These are phyloP conservation scores for Iphiclides podalirius DNA, from an alignment of 2,888 invertebrate species.

Conservation along the genomic window DNA sequence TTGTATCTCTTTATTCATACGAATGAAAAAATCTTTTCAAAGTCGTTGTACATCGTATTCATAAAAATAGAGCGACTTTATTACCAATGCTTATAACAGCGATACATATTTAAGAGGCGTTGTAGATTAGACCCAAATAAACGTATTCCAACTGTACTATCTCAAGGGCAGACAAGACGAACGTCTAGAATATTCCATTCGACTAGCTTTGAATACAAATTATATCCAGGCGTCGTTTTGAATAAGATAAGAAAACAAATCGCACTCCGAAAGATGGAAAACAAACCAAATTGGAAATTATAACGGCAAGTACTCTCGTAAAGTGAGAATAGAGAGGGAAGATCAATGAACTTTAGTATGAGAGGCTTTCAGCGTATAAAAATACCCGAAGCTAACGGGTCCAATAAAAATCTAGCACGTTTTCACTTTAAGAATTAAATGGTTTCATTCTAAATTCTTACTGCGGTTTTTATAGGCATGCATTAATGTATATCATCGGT, in stretches of 20 bases:
- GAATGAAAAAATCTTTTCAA: not conserved
- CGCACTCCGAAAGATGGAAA: constrained; percentile 25
- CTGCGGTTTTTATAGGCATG: too few relatives aligned
- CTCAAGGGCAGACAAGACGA: constrained; percentile 19
- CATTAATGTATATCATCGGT: too few relatives aligned
- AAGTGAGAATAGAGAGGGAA: constrained; percentile 11
- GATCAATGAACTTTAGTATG: constrained; percentile 18
- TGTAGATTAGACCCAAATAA: constrained; percentile 5
- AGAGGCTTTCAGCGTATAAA: constrained; percentile 12
- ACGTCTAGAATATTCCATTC: constrained; percentile 11
- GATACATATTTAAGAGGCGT: not conserved
- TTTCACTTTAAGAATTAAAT: not conserved
- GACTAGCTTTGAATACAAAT: constrained; percentile 21
- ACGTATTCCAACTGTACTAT: constrained; percentile 2
- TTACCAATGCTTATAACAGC: constrained; percentile 3
- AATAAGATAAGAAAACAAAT: constrained; percentile 21
- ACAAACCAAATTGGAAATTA: constrained; percentile 30
- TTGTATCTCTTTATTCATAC: not conserved
- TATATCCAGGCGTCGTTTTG: constrained; percentile 17
- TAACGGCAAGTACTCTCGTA: constrained; percentile 14
- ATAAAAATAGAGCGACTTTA: not conserved
- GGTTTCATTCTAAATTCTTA: not conserved
- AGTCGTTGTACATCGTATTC: not conserved
- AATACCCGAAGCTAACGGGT: constrained; percentile 4
- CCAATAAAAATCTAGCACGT: not conserved